A percentile compares a stretch with the other conserved stretches of the same genome.
phyloP scores from a whole-genome alignment of 23 tunicate species.

The Aplidium turbinatum region DNA sequence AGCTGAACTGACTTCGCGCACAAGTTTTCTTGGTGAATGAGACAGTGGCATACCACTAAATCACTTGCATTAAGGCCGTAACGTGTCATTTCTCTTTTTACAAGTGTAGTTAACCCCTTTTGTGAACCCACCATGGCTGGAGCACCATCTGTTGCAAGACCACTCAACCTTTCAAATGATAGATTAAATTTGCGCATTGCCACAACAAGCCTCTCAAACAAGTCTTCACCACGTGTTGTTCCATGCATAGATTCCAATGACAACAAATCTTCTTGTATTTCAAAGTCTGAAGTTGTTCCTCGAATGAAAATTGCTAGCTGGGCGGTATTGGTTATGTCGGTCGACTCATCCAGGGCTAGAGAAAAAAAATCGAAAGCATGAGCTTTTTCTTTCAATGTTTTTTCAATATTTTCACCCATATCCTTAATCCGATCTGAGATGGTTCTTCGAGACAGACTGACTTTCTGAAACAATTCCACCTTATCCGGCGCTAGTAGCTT shows the following conservation, averaged over 20 bases:
- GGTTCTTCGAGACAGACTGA: constrained; percentile 69
- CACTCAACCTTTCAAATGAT: constrained; percentile 48
- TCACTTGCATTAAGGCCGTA: constrained; percentile 49
- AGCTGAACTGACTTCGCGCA: constrained; percentile 69
- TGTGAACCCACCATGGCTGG: constrained; percentile 77
- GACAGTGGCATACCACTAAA: constrained; percentile 44
- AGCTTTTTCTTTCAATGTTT: constrained; percentile 46
- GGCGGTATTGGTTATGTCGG: constrained; percentile 54
- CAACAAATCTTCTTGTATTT: constrained; percentile 58
- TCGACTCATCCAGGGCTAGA: constrained; percentile 54
- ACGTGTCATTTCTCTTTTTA: constrained; percentile 66
- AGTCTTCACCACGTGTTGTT: constrained; percentile 60
- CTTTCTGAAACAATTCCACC: constrained; percentile 54
- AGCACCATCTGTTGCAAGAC: constrained; percentile 69
- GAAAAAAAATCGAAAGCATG: constrained; percentile 42
- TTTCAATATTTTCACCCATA: constrained; percentile 75
- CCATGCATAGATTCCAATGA: constrained; percentile 50
- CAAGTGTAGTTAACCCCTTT: constrained; percentile 52
- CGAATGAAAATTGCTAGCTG: constrained; percentile 64
- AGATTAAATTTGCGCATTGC: constrained; percentile 62
- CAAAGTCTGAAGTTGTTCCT: constrained; percentile 50
- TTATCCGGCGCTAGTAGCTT: constrained; percentile 54
- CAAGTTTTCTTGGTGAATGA: constrained; percentile 56
- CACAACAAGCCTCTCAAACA: constrained; percentile 47
- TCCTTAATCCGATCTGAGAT: constrained; percentile 64